Conservation (phyloP, 2,113 vertebrate species). For the Charadrius vociferus region DNA sequence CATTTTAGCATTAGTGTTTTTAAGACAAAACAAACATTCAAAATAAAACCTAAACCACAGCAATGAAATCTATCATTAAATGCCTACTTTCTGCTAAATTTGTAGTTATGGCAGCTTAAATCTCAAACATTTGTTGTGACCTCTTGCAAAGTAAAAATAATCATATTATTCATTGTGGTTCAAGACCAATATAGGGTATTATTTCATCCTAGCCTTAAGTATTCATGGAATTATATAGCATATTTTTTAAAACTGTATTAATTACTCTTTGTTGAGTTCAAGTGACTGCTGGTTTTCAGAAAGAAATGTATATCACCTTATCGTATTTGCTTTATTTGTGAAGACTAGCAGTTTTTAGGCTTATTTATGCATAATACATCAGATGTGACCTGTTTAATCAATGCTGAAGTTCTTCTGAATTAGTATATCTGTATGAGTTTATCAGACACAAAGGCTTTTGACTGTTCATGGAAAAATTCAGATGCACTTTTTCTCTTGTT, state of each 20-base stretch:
- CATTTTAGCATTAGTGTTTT: conserved; percentile 85
- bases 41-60: conserved; percentile 83
- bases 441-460: conserved; percentile 64
- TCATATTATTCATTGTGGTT: conserved; percentile 75
- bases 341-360: conserved; percentile 33
- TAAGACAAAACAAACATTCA: conserved; percentile 85
- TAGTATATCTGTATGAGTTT: conserved; percentile 24
- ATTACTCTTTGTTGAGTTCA: conserved; percentile 69
- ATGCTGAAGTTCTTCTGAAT: conserved; percentile 54
- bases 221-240: conserved; percentile 35
- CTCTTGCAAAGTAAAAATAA: conserved; percentile 79
- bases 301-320: conserved; percentile 18
- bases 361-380: conserved; percentile 63
- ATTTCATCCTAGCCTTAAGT: conserved; percentile 63
- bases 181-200: conserved; percentile 57
- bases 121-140: conserved; percentile 77
- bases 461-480: conserved; percentile 63
- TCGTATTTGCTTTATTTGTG: neutral
- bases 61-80: conserved; percentile 84
- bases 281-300: conserved; percentile 55
- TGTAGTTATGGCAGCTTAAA: conserved; percentile 73
- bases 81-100: conserved; percentile 85
- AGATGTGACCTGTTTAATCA: conserved; percentile 66
- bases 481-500: conserved; percentile 33
- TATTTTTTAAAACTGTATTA: conserved; percentile 68